Evolutionary conservation across 2,113 vertebrate species (phyloP).

Genomic region (Mormyrus iriodes): DNA sequence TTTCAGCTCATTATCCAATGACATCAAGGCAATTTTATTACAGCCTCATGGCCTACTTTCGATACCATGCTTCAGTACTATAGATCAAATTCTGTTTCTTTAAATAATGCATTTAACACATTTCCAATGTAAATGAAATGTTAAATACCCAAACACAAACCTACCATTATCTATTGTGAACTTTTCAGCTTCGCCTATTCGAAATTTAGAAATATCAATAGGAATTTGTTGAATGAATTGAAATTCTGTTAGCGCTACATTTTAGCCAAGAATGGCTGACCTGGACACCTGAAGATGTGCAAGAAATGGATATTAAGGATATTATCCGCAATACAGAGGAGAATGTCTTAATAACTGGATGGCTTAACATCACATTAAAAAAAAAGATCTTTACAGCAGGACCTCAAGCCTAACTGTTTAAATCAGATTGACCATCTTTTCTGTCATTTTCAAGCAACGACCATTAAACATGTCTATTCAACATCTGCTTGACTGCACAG

Average conservation of each 20-base stretch:
- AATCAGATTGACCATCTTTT: background rate
- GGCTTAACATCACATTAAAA: conserved; percentile 26
- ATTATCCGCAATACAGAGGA: conserved; percentile 32
- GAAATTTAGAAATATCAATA: background rate
- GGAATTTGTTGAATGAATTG: background rate
- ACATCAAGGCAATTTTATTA: background rate
- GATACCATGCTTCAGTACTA: background rate
- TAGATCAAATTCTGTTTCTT: background rate
- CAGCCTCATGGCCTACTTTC: background rate
- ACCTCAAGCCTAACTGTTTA: conserved; percentile 16
- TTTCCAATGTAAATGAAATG: background rate
- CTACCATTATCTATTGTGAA: background rate
- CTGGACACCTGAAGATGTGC: background rate
- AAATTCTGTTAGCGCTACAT: background rate
- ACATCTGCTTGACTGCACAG: background rate
- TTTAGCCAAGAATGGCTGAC: background rate
- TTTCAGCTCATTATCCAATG: background rate
- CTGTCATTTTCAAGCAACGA: conserved; percentile 14
- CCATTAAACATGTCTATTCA: background rate
- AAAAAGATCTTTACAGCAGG: conserved; percentile 8
- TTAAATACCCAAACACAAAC: background rate
- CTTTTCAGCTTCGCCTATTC: background rate
- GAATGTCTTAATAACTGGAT: conserved; percentile 25
- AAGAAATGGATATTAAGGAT: conserved; percentile 25
- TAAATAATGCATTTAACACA: background rate